phyloP scores from a whole-genome alignment of 2,797 vertebrate species.

The Epinephelus coioides region DNA sequence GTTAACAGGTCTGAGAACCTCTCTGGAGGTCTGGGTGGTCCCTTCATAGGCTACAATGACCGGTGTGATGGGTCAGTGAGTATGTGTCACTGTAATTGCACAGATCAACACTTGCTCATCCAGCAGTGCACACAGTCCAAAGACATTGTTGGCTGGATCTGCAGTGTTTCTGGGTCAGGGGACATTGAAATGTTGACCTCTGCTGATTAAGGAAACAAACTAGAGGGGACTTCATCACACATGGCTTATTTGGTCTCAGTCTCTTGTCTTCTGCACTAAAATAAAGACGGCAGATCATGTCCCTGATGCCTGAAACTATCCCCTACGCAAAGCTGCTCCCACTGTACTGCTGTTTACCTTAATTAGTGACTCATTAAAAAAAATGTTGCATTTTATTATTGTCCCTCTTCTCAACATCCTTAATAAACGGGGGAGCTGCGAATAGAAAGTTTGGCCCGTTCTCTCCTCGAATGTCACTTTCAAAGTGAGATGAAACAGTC shows the following conservation, averaged over 20 bases:
- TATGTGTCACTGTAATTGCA: constrained; percentile 81
- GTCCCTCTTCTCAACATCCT: constrained; percentile 50
- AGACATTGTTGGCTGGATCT: constrained; percentile 70
- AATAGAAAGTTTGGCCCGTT: constrained; percentile 66
- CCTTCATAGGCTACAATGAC: constrained; percentile 59
- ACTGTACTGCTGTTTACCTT: constrained; percentile 80
- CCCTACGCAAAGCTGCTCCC: constrained; percentile 65
- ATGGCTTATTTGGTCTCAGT: constrained; percentile 58
- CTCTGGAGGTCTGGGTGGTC: constrained; percentile 79
- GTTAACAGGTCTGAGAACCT: constrained; percentile 71
- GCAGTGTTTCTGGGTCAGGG: constrained; percentile 76
- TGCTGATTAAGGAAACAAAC: constrained; percentile 73
- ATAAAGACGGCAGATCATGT: constrained; percentile 45
- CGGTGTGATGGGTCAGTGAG: constrained; percentile 76
- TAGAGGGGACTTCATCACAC: constrained; percentile 71
- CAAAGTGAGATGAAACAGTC: constrained; percentile 78
- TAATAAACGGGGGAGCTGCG: constrained; percentile 43
- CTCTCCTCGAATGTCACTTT: constrained; percentile 77
- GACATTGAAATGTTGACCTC: constrained; percentile 66
- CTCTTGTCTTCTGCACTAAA: constrained; percentile 62
- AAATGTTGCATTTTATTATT: constrained; percentile 76
- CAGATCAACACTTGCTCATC: constrained; percentile 83
- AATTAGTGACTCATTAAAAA: constrained; percentile 83
- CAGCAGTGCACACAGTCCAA: constrained; percentile 60
- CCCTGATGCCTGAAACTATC: constrained; percentile 61